Base-by-base conservation (phyloP, 2,113 vertebrate species). In the Protobothrops mucrosquamatus region DNA sequence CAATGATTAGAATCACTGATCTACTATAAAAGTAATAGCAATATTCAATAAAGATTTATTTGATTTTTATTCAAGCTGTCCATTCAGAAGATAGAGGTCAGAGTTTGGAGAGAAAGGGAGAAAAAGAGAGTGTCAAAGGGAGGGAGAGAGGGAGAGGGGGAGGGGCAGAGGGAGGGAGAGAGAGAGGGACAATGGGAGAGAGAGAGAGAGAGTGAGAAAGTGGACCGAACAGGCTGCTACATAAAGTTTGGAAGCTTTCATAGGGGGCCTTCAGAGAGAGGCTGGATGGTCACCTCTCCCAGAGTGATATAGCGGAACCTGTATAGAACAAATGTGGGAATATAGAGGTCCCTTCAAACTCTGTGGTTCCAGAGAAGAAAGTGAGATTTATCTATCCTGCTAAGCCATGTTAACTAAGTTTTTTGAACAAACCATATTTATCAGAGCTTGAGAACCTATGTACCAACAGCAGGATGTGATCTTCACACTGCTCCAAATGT, bases 181-280 rank as follows among this genome's bases (percentile, higher is more conserved):
- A 61, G 10, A 24, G 18, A 51, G 48, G 48, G 48, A 9, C 48
- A 51, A 57, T 57, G 48, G 8, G 8, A 51, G 8, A 10, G 48
- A 0, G 48, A 1, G 7, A 1, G 9, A 39, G 3, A 46, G 4
- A 6, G 46, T 6, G 46, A 6, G 4, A 6, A 4, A 43, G 4
- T 1, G 8, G 1, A 51, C 48, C 1, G 9, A 51, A 51, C 48
- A 26, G 8, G 8, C 57, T 61, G 24, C 2, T 26, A 29, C 3
- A 64, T 61, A 61, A 26, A 10, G 59, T 61, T 61, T 61, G 59
- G 24, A 64, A 64, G 26, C 9, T 29, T 29, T 12, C 59, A 64
- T 29, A 4, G 59, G 59, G 24, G 26, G 10, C 9, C 59, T 29
- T 29, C 59, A 29, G 29, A 29, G 26, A 64, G 29, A 12, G 10